These are phyloP conservation scores for Timandra comae DNA, from an alignment of 2,888 invertebrate genomes.

Conservation along the genomic window DNA sequence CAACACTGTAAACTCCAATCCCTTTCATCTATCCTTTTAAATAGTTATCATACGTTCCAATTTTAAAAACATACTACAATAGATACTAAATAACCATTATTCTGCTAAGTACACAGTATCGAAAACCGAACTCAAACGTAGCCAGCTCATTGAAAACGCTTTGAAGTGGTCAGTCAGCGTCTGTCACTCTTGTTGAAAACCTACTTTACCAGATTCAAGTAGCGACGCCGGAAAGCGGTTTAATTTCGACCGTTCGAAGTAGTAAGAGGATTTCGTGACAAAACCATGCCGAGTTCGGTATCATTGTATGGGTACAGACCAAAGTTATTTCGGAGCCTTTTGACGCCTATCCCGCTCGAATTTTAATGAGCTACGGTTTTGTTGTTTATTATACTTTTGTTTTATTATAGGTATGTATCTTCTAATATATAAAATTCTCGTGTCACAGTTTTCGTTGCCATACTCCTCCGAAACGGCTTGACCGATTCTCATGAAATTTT, in stretches of 20 bases:
- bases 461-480: no score
- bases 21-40: no score
- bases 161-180: constrained; percentile 32
- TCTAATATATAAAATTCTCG: no score
- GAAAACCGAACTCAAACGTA: not conserved
- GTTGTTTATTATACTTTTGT: no score
- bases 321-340: constrained; percentile 6
- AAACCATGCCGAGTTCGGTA: constrained; percentile 21
- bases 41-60: no score
- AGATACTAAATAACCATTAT: no score
- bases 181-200: constrained; percentile 25
- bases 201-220: constrained; percentile 31
- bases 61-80: no score
- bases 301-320: constrained; percentile 9
- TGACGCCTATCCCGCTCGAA: constrained; percentile 1
- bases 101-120: no score
- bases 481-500: no score
- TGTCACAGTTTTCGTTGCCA: no score
- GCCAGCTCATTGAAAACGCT: constrained; percentile 12
- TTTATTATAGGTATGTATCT: no score
- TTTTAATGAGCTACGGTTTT: constrained; percentile 2
- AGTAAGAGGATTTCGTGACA: constrained; percentile 43
- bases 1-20: no score
- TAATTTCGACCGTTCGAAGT: constrained; percentile 40
- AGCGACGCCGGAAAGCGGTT: constrained; percentile 35